Evolutionary conservation across 2,797 vertebrate genomes (phyloP).

Genomic region (Pristis pectinata): DNA sequence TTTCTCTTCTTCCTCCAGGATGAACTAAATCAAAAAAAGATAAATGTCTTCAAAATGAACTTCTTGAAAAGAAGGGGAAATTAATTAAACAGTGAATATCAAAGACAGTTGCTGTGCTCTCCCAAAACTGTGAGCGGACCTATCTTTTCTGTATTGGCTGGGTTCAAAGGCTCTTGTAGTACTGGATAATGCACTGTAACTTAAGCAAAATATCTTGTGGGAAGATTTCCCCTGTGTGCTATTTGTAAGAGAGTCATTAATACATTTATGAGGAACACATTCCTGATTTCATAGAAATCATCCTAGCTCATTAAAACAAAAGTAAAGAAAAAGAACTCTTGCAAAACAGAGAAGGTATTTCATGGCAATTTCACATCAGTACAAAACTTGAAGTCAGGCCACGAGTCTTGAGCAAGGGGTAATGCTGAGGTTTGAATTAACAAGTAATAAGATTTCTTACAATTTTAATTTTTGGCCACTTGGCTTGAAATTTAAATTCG

Average conservation of each 20-base stretch:
- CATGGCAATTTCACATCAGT: neutral
- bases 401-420: neutral
- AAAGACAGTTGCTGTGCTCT: neutral
- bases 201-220: neutral
- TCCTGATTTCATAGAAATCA: neutral
- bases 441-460: neutral
- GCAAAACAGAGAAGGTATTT: neutral
- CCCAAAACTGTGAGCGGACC: neutral
- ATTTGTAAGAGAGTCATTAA: neutral
- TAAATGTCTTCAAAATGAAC: neutral
- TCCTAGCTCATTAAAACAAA: neutral
- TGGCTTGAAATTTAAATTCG: too few relatives aligned
- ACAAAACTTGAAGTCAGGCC: neutral
- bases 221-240: neutral
- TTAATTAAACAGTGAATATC: neutral
- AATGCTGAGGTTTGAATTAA: neutral
- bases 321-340: neutral
- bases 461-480: neutral
- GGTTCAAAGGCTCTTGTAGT: neutral
- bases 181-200: neutral
- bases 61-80: neutral
- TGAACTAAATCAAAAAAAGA: neutral
- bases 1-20: neutral
- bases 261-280: neutral
- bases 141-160: neutral